These are phyloP conservation scores for Trichopoda pennipes DNA, from an alignment of 2,888 invertebrate genomes.

Conservation along the genomic window DNA sequence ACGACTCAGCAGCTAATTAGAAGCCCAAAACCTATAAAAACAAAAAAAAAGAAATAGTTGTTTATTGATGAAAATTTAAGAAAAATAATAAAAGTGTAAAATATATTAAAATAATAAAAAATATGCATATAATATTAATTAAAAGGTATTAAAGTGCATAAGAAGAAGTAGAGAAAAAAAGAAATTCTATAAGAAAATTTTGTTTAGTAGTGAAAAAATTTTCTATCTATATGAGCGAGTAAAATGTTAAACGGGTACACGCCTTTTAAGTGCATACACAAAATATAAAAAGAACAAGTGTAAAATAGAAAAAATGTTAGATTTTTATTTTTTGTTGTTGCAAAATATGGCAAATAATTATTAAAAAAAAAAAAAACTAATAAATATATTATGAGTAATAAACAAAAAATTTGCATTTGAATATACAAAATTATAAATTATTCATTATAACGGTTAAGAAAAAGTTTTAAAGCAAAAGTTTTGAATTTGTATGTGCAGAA, in stretches of 20 bases:
- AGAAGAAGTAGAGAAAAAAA: neutral
- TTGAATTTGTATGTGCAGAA: neutral
- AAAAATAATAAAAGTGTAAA: conserved; percentile 21
- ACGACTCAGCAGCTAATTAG: conserved; percentile 63
- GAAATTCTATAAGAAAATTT: conserved; percentile 50
- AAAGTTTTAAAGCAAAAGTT: neutral
- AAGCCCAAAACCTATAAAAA: conserved; percentile 47
- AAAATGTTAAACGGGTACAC: conserved; percentile 71
- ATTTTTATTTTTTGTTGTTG: conserved; percentile 36
- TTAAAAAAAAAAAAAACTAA: conserved; percentile 33
- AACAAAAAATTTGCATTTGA: neutral
- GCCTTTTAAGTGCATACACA: conserved; percentile 72
- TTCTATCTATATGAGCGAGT: conserved; percentile 52
- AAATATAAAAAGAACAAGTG: conserved; percentile 52
- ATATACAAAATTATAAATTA: conserved; percentile 24
- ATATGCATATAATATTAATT: conserved; percentile 35
- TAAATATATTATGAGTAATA: conserved; percentile 40
- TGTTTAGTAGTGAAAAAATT: conserved; percentile 47
- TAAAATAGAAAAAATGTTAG: conserved; percentile 55
- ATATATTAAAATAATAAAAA: conserved; percentile 29
- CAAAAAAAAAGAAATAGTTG: conserved; percentile 29
- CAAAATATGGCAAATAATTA: conserved; percentile 27
- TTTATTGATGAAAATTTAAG: conserved; percentile 14
- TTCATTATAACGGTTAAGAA: conserved; percentile 34
- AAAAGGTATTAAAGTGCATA: conserved; percentile 37